Percentiles rank a stretch among this genome's conserved stretches.
These are phyloP conservation scores for Agrochola litura DNA, from an alignment of 2,888 invertebrate genomes.

Conservation along the genomic window DNA sequence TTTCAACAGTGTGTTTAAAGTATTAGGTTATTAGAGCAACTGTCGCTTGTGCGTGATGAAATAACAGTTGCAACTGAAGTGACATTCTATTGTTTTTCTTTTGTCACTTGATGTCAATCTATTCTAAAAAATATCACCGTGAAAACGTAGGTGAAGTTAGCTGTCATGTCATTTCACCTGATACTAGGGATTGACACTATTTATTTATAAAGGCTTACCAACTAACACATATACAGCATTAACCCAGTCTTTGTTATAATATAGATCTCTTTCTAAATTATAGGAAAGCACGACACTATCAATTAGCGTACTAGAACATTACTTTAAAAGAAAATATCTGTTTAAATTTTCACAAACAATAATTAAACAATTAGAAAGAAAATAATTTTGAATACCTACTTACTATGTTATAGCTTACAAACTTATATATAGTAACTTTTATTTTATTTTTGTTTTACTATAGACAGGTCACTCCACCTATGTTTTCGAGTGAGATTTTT, in stretches of 20 bases:
- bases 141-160: background rate
- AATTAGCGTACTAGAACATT: no score
- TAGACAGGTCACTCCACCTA: background rate
- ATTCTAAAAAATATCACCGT: background rate
- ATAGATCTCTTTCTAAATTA: no score
- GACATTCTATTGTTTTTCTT: background rate
- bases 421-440: no score
- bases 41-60: conserved; percentile 2
- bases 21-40: conserved; percentile 28
- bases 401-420: no score
- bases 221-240: no score
- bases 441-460: no score
- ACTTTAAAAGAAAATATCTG: no score
- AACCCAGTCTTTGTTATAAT: no score
- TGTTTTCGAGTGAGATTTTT: background rate
- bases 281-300: no score
- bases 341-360: no score
- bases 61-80: conserved; percentile 9
- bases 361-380: no score
- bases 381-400: no score
- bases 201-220: background rate
- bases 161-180: background rate
- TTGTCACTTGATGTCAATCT: background rate
- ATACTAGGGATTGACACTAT: background rate
- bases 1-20: conserved; percentile 30